Percentiles rank a stretch among this genome's conserved stretches.
These are phyloP conservation scores for Aulostomus chinensis DNA, from an alignment of 2,797 vertebrate genomes.

Conservation along the genomic window DNA sequence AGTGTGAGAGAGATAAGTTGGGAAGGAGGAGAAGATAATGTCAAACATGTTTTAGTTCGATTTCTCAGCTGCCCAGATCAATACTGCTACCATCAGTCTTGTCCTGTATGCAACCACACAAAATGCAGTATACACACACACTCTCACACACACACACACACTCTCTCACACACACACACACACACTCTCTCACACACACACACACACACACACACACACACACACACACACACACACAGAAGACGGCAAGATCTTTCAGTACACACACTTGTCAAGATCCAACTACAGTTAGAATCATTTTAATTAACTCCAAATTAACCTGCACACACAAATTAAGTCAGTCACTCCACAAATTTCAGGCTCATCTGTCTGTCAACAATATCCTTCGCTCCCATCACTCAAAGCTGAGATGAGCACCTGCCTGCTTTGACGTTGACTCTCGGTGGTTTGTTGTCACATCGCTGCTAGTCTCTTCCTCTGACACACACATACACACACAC, in stretches of 20 bases:
- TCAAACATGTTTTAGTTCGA: conserved; percentile 57
- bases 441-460: neutral
- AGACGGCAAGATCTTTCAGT: conserved; percentile 21
- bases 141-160: no score
- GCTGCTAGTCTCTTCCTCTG: neutral
- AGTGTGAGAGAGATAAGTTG: conserved; percentile 41
- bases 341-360: no score
- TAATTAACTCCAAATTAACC: conserved; percentile 1
- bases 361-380: no score
- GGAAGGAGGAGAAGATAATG: conserved; percentile 49
- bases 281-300: conserved; percentile 11
- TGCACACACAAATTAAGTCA: no score
- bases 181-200: no score
- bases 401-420: no score
- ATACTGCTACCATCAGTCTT: conserved; percentile 57
- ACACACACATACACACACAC: no score
- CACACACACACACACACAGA: no score
- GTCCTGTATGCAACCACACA: conserved; percentile 42
- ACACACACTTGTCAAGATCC: conserved; percentile 14
- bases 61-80: conserved; percentile 56
- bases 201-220: no score
- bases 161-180: no score
- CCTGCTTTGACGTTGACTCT: no score
- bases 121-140: neutral
- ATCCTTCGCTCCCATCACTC: no score